A percentile compares a stretch with the other conserved stretches of the same genome.
phyloP scores from a whole-genome alignment of 2,113 vertebrate species.

The Callaeas wilsoni region DNA sequence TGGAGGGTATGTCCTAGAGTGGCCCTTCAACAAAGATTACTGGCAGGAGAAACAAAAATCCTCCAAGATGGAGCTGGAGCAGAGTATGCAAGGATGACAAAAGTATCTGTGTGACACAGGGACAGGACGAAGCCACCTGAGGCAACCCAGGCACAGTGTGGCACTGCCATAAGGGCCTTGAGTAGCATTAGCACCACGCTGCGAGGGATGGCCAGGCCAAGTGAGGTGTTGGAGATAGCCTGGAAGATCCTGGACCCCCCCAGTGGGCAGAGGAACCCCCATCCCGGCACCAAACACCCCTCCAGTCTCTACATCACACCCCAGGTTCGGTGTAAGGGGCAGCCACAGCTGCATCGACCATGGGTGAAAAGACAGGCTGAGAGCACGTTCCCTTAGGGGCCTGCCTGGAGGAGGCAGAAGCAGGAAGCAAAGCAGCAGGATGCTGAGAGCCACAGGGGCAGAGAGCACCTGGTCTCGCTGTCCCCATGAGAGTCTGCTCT shows the following conservation, averaged over 20 bases:
- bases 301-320: neutral
- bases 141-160: neutral
- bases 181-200: rapidly evolving
- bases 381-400: neutral
- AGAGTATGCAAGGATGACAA: neutral
- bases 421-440: neutral
- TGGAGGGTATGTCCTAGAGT: neutral
- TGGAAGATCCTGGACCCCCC: neutral
- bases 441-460: neutral
- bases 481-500: neutral
- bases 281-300: neutral
- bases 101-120: neutral
- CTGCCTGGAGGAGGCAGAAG: neutral
- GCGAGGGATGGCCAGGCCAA: neutral
- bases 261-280: neutral
- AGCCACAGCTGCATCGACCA: neutral
- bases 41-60: neutral
- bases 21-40: neutral
- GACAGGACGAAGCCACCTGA: neutral
- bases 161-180: neutral
- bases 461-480: neutral
- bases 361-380: neutral
- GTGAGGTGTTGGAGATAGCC: rapidly evolving
- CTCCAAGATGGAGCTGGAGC: neutral
- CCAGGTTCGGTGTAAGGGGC: neutral